Conservation (phyloP, 2,888 invertebrate genomes). For the Leucophenga montana region DNA sequence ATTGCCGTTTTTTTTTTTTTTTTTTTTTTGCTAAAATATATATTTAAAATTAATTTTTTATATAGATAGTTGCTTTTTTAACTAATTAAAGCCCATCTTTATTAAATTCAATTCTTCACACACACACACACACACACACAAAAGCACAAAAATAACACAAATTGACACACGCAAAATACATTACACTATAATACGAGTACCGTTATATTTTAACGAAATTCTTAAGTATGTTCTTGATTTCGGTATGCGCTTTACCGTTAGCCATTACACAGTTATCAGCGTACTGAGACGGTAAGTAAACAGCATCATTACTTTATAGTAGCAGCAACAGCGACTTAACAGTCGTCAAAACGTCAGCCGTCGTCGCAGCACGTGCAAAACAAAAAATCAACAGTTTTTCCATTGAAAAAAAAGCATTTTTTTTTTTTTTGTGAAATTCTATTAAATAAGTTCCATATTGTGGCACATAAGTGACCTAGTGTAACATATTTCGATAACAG, state of each 20-base stretch:
- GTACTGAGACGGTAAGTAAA: slow-evolving; percentile 48
- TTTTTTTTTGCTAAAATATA: slow-evolving; percentile 22
- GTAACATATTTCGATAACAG: slow-evolving; percentile 46
- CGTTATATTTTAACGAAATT: slow-evolving; percentile 18
- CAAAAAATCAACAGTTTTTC: slow-evolving; percentile 33
- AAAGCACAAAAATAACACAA: too few relatives aligned
- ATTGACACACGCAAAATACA: slow-evolving; percentile 37
- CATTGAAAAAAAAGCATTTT: background rate
- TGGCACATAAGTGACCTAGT: slow-evolving; percentile 65
- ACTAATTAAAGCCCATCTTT: too few relatives aligned
- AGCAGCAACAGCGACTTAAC: slow-evolving; percentile 29
- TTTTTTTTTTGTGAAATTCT: slow-evolving; percentile 5
- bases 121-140: slow-evolving; percentile 3
- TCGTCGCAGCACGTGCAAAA: slow-evolving; percentile 10
- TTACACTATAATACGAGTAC: too few relatives aligned
- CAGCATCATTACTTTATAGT: slow-evolving; percentile 56
- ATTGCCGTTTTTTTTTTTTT: background rate
- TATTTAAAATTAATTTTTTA: background rate
- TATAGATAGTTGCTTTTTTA: too few relatives aligned
- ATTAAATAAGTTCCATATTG: slow-evolving; percentile 38
- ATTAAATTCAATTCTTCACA: background rate
- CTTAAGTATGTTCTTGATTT: background rate
- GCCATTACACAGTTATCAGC: slow-evolving; percentile 51
- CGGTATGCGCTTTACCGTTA: slow-evolving; percentile 45
- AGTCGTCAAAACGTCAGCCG: slow-evolving; percentile 12